Conservation (phyloP, 2,888 invertebrate species). For the Rotaria macrura region DNA sequence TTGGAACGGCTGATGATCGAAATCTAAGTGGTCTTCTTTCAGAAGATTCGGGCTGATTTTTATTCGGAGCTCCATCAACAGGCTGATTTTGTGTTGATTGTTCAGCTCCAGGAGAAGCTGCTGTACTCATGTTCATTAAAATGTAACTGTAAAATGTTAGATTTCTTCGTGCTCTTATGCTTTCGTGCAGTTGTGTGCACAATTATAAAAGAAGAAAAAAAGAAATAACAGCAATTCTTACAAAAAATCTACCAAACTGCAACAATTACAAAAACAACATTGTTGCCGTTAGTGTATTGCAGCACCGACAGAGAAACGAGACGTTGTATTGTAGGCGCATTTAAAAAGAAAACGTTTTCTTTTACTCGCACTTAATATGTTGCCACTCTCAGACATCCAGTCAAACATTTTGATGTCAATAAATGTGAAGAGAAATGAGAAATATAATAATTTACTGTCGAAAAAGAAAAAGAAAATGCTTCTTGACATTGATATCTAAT, state of each 20-base stretch:
- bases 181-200: not conserved
- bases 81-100: not conserved
- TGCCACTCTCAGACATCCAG: not conserved
- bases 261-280: not conserved
- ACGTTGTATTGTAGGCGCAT: not conserved
- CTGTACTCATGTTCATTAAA: not conserved
- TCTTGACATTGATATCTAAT: too few relatives aligned
- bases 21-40: too few relatives aligned
- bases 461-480: too few relatives aligned
- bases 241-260: not conserved
- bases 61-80: not conserved
- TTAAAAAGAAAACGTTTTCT: not conserved
- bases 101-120: not conserved
- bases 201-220: not conserved
- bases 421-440: not conserved
- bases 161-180: not conserved
- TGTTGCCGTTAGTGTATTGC: not conserved
- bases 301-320: not conserved
- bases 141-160: not conserved
- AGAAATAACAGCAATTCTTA: not conserved
- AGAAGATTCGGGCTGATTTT: too few relatives aligned
- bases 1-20: not conserved
- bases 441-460: too few relatives aligned
- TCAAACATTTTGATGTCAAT: not conserved
- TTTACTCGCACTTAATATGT: not conserved